Evolutionary conservation across 2,888 invertebrate species (phyloP), one percentile per base, ranked within the genome.

Genomic region (Drosophila affinis): DNA sequence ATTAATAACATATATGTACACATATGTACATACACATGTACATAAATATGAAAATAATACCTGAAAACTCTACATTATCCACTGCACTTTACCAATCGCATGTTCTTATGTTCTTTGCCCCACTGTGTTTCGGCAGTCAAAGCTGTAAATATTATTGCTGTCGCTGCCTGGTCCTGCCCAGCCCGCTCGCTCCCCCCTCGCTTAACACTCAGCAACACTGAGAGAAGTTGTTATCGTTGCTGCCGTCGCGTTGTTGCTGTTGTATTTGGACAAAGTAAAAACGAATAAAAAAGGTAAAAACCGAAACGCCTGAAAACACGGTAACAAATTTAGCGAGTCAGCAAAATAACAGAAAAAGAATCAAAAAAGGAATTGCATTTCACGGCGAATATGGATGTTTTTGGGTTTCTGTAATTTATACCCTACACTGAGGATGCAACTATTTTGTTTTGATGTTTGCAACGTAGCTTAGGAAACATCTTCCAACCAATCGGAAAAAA

Each of bases 181-280:
- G 57, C 44, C 10, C 49, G 5, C 57, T 24, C 24, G 5, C 48
- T 27, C 45, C 52, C 45, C 46, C 53, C 48, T 53, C 70, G 27
- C 54, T 52, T 49, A 65, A 63, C 72, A 57, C 51, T 67, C 72
- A 64, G 65, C 75, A 57, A 48, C 60, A 57, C 62, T 56, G 72
- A 59, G 81, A 87, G 89, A 81, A 88, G 85, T 88, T 88, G 89
- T 84, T 84, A 87, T 88, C 85, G 81, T 75, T 74, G 85, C 65
- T 75, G 87, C 82, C 71, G 84, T 75, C 34, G 69, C 59, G 24
- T 48, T 61, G 55, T 48, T 72, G 62, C 58, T 56, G 72, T 59
- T 78, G 65, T 55, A 58, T 73, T 72, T 74, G 76, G 77, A 76
- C 70, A 70, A 85, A 87, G 68, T 71, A 56, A 58, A 76, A 57